A percentile compares a stretch with the other conserved stretches of the same genome.
Evolutionary conservation across 2,888 invertebrate species (phyloP).

Genomic region (Cordilura impudica): DNA sequence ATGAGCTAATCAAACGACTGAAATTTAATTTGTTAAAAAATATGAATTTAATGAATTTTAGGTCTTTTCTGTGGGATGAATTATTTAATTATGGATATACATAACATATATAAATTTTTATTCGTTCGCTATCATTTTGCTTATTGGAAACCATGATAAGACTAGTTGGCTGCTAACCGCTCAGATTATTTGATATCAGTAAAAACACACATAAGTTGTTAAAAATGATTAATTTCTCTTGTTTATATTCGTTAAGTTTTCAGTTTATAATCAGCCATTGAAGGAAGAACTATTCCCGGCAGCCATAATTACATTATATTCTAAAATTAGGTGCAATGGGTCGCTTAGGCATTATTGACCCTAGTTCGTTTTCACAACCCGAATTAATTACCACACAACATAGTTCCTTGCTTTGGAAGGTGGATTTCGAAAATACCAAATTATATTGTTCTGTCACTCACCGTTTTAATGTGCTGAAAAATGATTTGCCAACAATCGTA

Average conservation of each 20-base stretch:
- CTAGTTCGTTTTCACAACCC: slow-evolving; percentile 89
- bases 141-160: slow-evolving; percentile 18
- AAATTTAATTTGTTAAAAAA: too few species aligned
- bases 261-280: slow-evolving; percentile 67
- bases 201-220: not conserved
- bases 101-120: too few species aligned
- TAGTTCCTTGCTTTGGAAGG: slow-evolving; percentile 82
- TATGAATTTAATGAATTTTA: too few species aligned
- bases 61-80: too few species aligned
- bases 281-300: slow-evolving; percentile 63
- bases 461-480: slow-evolving; percentile 80
- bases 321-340: slow-evolving; percentile 70
- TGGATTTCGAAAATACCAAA: slow-evolving; percentile 85
- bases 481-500: slow-evolving; percentile 81
- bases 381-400: slow-evolving; percentile 84
- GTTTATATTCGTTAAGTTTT: slow-evolving; percentile 42
- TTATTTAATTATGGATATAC: too few species aligned
- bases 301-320: slow-evolving; percentile 63
- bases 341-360: slow-evolving; percentile 86
- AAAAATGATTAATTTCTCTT: not conserved
- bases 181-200: slow-evolving; percentile 16
- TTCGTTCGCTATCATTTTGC: too few species aligned
- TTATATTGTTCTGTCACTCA: slow-evolving; percentile 84
- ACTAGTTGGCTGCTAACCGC: not conserved
- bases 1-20: too few species aligned